Base-by-base conservation (phyloP, 2,113 vertebrate genomes). In the Nothobranchius kuhntae region DNA sequence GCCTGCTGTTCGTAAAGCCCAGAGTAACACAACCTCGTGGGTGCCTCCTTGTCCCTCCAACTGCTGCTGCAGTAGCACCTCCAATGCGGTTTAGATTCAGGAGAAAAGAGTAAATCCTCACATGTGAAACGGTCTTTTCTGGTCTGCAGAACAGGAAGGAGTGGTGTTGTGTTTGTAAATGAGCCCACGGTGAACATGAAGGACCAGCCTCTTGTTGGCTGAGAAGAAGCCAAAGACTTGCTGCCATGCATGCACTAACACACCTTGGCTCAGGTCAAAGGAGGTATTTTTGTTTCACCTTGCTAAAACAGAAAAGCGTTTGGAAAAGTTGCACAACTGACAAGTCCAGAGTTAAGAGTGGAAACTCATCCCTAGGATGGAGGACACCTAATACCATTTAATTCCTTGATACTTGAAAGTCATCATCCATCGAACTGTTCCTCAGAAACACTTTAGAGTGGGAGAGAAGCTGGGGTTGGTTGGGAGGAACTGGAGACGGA, bases 1-100 rank as follows among this genome's bases (percentile, higher is more conserved):
- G 93, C 96, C 96, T 70, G 95, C 95, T 73, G 96, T 96, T 81
- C 94, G 96, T 64, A 97, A 96, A 86, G 94, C 96, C 2, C 93
- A 96, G 62, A 94, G 94, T 77, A 95, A 92, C 1, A 94, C 91
- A 65, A 50, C 83, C 71, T 91, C 94, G 61, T 90, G 92, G 36
- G 92, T 91, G 56, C 92, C 94, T 73, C 94, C 95, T 7, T 68
- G 93, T 15, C 94, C 96, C 46, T 96, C 96, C 68, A 93, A 93
- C 89, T 93, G 93, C 51, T 95, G 93, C 87, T 93, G 93, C 91
- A 97, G 94, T 93, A 96, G 95, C 85, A 94, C 95, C 86, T 98
- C 96, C 72, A 96, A 96, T 89, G 97, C 94, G 94, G 66, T 58
- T 50, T 13, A 54, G 59, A 54, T 46, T 62, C 62, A 38, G 64